phyloP scores from a whole-genome alignment of 2,797 vertebrate genomes.

The Poecilia picta region DNA sequence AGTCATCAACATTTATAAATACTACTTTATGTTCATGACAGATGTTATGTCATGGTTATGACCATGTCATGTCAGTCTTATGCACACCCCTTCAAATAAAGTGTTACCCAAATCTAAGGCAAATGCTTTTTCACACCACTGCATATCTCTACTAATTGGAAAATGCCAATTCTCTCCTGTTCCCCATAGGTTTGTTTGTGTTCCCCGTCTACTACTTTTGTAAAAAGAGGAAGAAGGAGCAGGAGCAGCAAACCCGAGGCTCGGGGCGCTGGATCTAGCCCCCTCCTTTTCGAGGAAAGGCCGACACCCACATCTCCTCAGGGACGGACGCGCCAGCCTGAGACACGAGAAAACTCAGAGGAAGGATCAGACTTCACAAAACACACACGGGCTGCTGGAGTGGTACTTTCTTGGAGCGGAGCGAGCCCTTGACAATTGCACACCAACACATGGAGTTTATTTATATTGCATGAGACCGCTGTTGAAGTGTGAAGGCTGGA shows the following conservation, averaged over 20 bases:
- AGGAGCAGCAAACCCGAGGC: slow-evolving; percentile 83
- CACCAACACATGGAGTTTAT: slow-evolving; percentile 11
- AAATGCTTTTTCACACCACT: background rate
- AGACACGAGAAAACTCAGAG: slow-evolving; percentile 9
- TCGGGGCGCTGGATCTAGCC: slow-evolving; percentile 79
- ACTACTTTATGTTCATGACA: too few species aligned
- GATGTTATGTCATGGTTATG: too few species aligned
- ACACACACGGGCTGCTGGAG: background rate
- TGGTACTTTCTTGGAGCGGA: slow-evolving; percentile 7
- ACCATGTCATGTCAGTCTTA: too few species aligned
- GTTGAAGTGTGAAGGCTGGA: slow-evolving; percentile 9
- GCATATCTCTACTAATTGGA: background rate
- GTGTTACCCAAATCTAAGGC: background rate
- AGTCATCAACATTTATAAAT: too few species aligned
- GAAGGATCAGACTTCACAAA: background rate
- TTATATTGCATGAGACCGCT: slow-evolving; percentile 20
- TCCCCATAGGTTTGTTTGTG: slow-evolving; percentile 86
- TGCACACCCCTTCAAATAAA: too few species aligned
- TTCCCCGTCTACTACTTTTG: slow-evolving; percentile 97
- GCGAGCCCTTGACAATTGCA: slow-evolving; percentile 1
- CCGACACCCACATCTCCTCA: slow-evolving; percentile 51
- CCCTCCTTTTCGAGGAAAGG: slow-evolving; percentile 9
- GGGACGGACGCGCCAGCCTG: slow-evolving; percentile 46
- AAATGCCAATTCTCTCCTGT: background rate
- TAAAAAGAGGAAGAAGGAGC: slow-evolving; percentile 93